Percentiles rank a stretch among this genome's conserved stretches.
Conservation (phyloP, 2,888 invertebrate species). For the Lasioglossum villosulum region DNA sequence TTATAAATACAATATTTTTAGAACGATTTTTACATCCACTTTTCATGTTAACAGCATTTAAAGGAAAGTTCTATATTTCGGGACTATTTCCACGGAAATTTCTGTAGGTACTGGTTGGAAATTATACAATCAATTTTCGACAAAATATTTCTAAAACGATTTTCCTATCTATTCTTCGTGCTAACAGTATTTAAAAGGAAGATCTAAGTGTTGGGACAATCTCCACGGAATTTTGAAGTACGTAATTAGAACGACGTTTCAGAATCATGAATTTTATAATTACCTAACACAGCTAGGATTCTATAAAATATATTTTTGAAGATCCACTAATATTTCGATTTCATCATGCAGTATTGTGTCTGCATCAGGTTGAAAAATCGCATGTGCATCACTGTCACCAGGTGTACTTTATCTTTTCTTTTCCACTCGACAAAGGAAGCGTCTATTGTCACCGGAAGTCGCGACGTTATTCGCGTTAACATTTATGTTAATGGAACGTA, state of each 20-base stretch:
- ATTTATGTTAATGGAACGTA: slow-evolving; percentile 41
- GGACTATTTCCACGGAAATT: not conserved
- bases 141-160: not conserved
- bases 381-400: not conserved
- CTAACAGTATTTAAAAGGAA: not conserved
- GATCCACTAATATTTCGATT: no score
- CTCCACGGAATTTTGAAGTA: not conserved
- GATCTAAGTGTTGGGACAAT: not conserved
- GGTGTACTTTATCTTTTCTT: slow-evolving; percentile 21
- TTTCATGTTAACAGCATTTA: not conserved
- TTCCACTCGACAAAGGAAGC: slow-evolving; percentile 41
- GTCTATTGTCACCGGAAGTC: slow-evolving; percentile 61
- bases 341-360: not conserved
- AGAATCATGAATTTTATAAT: not conserved
- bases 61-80: not conserved
- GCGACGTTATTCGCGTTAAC: slow-evolving; percentile 31
- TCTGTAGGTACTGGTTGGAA: no score
- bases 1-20: no score
- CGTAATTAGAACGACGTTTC: not conserved
- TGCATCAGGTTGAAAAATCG: not conserved
- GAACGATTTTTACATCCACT: not conserved
- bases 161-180: not conserved
- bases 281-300: no score
- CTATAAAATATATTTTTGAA: no score
- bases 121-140: not conserved